These are phyloP conservation scores for Triplophysa bombifrons DNA, from an alignment of 2,797 vertebrate species.

Conservation along the genomic window DNA sequence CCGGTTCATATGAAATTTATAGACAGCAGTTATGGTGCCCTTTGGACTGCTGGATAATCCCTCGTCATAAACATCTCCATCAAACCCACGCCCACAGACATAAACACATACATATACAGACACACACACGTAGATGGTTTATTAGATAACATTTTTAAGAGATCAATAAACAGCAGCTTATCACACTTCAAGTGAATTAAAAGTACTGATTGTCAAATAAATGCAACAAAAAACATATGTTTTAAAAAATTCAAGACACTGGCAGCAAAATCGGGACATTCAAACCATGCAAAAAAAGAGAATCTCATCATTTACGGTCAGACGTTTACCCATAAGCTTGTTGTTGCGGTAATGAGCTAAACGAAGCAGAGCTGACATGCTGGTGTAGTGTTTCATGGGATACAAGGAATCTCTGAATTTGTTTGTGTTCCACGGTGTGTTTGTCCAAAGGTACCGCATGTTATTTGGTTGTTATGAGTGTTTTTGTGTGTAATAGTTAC, in stretches of 20 bases:
- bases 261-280: conserved; percentile 6
- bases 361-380: conserved; percentile 39
- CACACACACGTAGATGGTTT: conserved; percentile 15
- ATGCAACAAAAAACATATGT: conserved; percentile 22
- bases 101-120: conserved; percentile 59
- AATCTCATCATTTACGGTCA: conserved; percentile 11
- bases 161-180: conserved; percentile 43
- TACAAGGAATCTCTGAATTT: conserved; percentile 46
- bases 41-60: conserved; percentile 90
- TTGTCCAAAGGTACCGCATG: conserved; percentile 56
- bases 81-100: conserved; percentile 52
- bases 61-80: conserved; percentile 78
- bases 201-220: conserved; percentile 27
- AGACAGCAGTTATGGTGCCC: conserved; percentile 77
- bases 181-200: conserved; percentile 22
- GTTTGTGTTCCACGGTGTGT: conserved; percentile 57
- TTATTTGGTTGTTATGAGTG: conserved; percentile 40
- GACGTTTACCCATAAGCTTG: conserved; percentile 14
- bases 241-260: conserved; percentile 9
- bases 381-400: conserved; percentile 56
- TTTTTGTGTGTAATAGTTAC: conserved; percentile 33
- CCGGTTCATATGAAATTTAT: conserved; percentile 77
- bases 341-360: conserved; percentile 50
- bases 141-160: conserved; percentile 19
- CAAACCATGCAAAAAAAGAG: conserved; percentile 10